Conservation (phyloP, 2,113 vertebrate species). For the Mormyrus iriodes region DNA sequence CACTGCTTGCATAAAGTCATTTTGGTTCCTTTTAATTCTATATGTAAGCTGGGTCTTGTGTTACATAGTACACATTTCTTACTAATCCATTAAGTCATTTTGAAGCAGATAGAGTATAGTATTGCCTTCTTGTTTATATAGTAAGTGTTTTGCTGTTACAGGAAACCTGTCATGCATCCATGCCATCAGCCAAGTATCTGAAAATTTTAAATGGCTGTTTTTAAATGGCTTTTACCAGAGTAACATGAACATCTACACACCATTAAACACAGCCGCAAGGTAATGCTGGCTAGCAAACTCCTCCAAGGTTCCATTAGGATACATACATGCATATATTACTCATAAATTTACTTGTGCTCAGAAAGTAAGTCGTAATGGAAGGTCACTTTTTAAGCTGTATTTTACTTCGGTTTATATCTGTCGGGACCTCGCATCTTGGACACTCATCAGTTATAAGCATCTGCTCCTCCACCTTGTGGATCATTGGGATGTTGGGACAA, state of each 20-base stretch:
- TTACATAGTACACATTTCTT: neutral
- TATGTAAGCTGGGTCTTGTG: neutral
- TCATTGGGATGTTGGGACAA: neutral
- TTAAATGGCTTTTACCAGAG: neutral
- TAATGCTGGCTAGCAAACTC: neutral
- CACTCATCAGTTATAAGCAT: neutral
- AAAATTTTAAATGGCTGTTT: neutral
- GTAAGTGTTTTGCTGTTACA: neutral
- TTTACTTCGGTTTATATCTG: neutral
- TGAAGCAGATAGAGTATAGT: neutral
- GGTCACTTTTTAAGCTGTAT: neutral
- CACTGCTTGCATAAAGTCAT: neutral
- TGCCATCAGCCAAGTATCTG: neutral
- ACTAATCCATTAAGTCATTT: neutral
- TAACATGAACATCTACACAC: neutral
- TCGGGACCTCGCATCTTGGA: neutral
- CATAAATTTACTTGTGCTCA: neutral
- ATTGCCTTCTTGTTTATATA: neutral
- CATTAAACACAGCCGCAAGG: neutral
- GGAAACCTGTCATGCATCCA: neutral
- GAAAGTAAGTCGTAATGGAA: neutral
- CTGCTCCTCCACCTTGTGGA: neutral
- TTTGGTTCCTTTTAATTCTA: neutral
- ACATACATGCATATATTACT: neutral
- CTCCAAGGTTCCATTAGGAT: neutral